Evolutionary conservation across 2,888 invertebrate species (phyloP).

Genomic region (Unio pictorum): DNA sequence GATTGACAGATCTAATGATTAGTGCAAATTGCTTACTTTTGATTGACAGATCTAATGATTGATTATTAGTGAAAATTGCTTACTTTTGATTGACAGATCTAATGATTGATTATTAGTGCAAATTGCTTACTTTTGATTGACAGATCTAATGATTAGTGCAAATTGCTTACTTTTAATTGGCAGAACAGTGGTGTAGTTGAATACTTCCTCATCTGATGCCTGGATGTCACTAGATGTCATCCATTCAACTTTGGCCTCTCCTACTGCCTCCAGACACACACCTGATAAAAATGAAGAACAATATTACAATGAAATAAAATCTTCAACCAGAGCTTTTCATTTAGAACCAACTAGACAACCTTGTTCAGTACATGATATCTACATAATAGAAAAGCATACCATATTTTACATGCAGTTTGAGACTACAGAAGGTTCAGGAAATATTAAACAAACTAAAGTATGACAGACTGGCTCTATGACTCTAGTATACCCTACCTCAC

Average conservation of each 20-base stretch:
- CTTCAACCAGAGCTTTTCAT: not conserved
- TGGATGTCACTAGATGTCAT: constrained; percentile 67
- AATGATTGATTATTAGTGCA: too few relatives aligned
- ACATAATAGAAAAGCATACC: not conserved
- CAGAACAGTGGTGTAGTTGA: constrained; percentile 63
- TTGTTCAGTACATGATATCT: not conserved
- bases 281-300: constrained; percentile 35
- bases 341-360: not conserved
- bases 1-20: too few relatives aligned
- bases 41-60: too few relatives aligned
- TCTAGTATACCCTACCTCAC: too few relatives aligned
- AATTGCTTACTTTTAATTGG: constrained; percentile 60
- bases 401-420: not conserved
- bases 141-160: too few relatives aligned
- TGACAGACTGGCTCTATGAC: too few relatives aligned
- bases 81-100: too few relatives aligned
- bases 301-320: not conserved
- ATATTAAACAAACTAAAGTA: too few relatives aligned
- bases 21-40: too few relatives aligned
- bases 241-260: constrained; percentile 66
- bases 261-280: constrained; percentile 63
- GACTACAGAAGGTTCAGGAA: not conserved
- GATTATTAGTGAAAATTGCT: too few relatives aligned
- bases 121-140: constrained; percentile 51
- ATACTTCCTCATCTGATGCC: constrained; percentile 65